phyloP scores from a whole-genome alignment of 53 echinoderm and acorn worm species.

The Antedon mediterranea region DNA sequence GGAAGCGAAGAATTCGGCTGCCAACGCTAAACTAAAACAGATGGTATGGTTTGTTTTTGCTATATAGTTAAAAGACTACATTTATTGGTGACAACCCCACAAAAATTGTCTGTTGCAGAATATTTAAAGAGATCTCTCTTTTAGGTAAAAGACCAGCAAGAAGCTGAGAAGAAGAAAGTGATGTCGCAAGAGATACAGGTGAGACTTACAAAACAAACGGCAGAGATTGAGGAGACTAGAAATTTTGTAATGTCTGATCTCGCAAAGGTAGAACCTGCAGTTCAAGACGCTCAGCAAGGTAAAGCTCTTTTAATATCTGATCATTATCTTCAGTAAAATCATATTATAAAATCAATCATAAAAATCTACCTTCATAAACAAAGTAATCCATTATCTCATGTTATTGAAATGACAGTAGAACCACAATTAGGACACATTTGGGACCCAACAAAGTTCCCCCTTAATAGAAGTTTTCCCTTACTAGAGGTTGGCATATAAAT shows the following conservation, averaged over 20 bases:
- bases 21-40: slow-evolving; percentile 95
- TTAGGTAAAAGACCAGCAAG: slow-evolving; percentile 98
- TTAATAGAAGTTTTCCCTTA: no score
- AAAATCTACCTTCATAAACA: no score
- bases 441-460: no score
- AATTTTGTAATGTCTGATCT: slow-evolving; percentile 68
- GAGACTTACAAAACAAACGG: slow-evolving; percentile 67
- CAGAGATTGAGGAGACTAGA: slow-evolving; percentile 76
- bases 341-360: no score
- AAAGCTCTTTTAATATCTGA: not conserved
- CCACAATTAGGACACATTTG: no score
- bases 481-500: no score
- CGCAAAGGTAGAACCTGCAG: slow-evolving; percentile 93
- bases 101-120: not conserved
- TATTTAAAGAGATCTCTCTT: not conserved
- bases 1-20: slow-evolving; percentile 92
- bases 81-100: not conserved
- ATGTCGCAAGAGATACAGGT: slow-evolving; percentile 92
- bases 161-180: slow-evolving; percentile 98
- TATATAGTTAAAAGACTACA: not conserved
- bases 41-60: slow-evolving; percentile 43
- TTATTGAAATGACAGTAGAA: no score
- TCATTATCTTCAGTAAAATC: no score
- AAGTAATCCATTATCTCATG: no score
- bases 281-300: slow-evolving; percentile 90